Evolutionary conservation across 2,113 vertebrate species (phyloP).

Genomic region (Grammomys surdaster): DNA sequence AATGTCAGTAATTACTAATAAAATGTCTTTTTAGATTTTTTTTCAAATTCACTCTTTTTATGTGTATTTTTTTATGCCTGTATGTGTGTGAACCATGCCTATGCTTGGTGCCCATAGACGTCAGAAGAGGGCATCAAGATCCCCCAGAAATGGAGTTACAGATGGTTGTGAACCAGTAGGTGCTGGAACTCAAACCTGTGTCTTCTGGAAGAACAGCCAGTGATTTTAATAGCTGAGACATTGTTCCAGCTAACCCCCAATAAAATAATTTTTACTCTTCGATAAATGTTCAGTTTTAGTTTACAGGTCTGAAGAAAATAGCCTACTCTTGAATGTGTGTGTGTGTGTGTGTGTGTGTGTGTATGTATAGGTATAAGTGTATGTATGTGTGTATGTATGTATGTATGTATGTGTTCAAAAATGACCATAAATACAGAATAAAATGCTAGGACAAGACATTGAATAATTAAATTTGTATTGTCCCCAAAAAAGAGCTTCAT

Average conservation of each 20-base stretch:
- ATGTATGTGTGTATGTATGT: too few relatives aligned
- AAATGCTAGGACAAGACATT: not conserved
- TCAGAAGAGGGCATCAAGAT: not conserved
- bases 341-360: too few relatives aligned
- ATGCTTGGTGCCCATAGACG: not conserved
- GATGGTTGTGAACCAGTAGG: not conserved
- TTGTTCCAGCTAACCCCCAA: not conserved
- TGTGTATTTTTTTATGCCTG: not conserved
- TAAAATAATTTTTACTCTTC: not conserved
- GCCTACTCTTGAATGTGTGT: not conserved
- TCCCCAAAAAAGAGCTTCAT: not conserved
- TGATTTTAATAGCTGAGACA: not conserved
- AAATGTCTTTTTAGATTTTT: not conserved
- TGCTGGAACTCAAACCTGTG: not conserved
- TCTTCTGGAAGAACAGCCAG: not conserved
- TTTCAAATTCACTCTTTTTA: not conserved
- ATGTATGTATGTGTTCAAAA: not conserved
- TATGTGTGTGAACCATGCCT: not conserved
- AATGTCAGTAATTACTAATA: not conserved
- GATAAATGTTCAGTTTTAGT: not conserved
- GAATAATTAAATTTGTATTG: slow-evolving; percentile 14
- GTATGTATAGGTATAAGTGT: not conserved
- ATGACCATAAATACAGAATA: slow-evolving; percentile 1
- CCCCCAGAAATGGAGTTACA: not conserved
- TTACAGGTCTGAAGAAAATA: slow-evolving; percentile 25